phyloP scores from a whole-genome alignment of 2,888 invertebrate genomes.

The Tachystola acroxantha region DNA sequence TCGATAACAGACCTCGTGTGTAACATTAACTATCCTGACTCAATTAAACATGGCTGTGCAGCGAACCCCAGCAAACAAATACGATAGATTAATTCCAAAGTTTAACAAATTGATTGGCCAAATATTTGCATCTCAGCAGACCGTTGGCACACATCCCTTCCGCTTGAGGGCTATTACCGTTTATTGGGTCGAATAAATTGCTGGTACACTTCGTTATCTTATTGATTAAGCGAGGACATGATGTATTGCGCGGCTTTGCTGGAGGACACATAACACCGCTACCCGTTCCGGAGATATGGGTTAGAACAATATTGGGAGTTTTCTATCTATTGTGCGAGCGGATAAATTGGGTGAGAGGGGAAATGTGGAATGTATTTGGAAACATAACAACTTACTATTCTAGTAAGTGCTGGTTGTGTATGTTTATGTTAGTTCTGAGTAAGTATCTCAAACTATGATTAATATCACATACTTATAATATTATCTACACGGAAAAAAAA shows the following conservation, averaged over 20 bases:
- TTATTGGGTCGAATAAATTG: conserved; percentile 16
- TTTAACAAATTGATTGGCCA: conserved; percentile 1
- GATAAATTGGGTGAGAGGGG: background rate
- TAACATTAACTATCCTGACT: too few relatives aligned
- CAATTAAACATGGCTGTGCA: too few relatives aligned
- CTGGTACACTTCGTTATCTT: conserved; percentile 23
- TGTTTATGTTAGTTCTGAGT: too few relatives aligned
- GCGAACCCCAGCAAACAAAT: background rate
- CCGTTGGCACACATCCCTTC: conserved; percentile 2
- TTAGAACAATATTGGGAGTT: conserved; percentile 7
- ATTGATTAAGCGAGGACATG: conserved; percentile 29
- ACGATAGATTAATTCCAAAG: background rate
- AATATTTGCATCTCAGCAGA: conserved; percentile 4
- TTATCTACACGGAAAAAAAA: too few relatives aligned
- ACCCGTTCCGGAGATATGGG: conserved; percentile 4
- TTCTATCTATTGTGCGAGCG: conserved; percentile 2
- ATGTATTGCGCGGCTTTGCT: conserved; percentile 6
- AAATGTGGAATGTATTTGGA: background rate
- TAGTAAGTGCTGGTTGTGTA: too few relatives aligned
- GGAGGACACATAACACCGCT: background rate
- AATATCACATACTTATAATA: too few relatives aligned
- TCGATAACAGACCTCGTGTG: too few relatives aligned
- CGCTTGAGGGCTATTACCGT: conserved; percentile 12
- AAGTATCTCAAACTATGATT: too few relatives aligned
- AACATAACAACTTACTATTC: background rate